Base-by-base conservation (phyloP, 2,888 invertebrate species). In the Gonocerus acuteangulatus region DNA sequence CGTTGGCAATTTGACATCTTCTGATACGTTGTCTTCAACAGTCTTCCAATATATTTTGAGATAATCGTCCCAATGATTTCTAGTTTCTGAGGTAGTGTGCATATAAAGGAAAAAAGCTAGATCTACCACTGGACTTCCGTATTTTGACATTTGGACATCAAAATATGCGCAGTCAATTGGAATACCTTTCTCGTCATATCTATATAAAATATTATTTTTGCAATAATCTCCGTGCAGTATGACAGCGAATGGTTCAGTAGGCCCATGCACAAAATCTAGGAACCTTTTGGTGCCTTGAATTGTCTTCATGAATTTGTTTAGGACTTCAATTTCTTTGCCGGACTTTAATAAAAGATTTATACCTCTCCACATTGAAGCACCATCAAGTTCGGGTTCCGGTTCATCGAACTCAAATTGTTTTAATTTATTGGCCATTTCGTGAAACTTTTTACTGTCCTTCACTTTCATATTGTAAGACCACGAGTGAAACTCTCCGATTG, bases 181-280 rank as follows among this genome's bases (percentile, higher is more conserved):
- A 1, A 72, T 73, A 48, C 69, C 69, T 11, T 65, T 68, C 3
- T 69, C 62, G 2, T 32, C 70, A 62, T 74, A 74, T 44, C 71
- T 71, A 63, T 71, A 74, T 15, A 75, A 61, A 27, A 75, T 68
- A 66, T 75, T 75, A 63, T 75, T 75, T 2, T 73, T 70, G 71
- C 74, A 74, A 42, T 74, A 67, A 65, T 75, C 75, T 0, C 75
- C 74, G 49, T 75, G 75, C 47, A 73, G 73, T 1, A 75, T 56
- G 1, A 74, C 74, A 27, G 59, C 61, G 2, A 51, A 27, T 1
- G 68, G 68, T 54, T 67, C 66, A 36, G 59, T 65, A 11, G 65
- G 52, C 13, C 9, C 18, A 2, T 42, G 42, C 13, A 65, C 27
- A 2, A 36, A 27, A 1, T 62, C 32, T 18, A 23, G 32, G 32